phyloP scores from a whole-genome alignment of 2,888 invertebrate genomes.

The Drosophila diplacantha region DNA sequence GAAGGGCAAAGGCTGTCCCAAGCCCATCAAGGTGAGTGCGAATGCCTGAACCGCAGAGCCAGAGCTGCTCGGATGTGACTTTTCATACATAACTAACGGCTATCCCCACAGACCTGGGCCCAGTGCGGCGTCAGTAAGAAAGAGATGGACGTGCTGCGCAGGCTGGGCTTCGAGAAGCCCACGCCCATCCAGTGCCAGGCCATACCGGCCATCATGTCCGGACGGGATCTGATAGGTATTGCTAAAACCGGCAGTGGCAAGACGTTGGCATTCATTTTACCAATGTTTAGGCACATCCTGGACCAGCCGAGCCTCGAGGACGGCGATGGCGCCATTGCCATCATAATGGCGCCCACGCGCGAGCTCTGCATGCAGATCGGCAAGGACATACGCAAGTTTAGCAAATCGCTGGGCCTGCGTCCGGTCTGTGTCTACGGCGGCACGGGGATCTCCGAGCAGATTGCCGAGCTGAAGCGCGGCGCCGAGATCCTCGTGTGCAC shows the following conservation, averaged over 20 bases:
- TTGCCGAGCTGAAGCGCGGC: constrained; percentile 96
- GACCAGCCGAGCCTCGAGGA: constrained; percentile 97
- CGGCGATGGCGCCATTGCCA: constrained; percentile 96
- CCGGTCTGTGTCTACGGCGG: constrained; percentile 99
- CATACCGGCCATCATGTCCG: constrained; percentile 97
- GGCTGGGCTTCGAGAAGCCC: constrained; percentile 94
- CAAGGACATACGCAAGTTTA: constrained; percentile 96
- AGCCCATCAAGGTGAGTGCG: constrained; percentile 85
- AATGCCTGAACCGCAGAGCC: neutral
- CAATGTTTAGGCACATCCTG: constrained; percentile 97
- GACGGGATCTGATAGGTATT: constrained; percentile 97
- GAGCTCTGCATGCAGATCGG: constrained; percentile 99
- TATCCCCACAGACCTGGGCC: constrained; percentile 86
- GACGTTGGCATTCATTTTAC: constrained; percentile 97
- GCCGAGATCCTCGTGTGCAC: constrained; percentile 99
- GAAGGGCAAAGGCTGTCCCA: constrained; percentile 97
- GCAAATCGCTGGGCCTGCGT: constrained; percentile 89
- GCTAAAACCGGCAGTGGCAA: constrained; percentile 99
- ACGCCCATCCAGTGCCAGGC: constrained; percentile 99
- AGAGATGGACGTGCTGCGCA: constrained; percentile 94
- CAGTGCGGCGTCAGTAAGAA: constrained; percentile 98
- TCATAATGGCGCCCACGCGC: constrained; percentile 98
- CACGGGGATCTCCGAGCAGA: constrained; percentile 94
- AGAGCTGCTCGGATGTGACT: neutral
- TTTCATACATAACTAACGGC: neutral